Evolutionary conservation across 2,888 invertebrate species (phyloP).

Genomic region (Drepana falcataria): DNA sequence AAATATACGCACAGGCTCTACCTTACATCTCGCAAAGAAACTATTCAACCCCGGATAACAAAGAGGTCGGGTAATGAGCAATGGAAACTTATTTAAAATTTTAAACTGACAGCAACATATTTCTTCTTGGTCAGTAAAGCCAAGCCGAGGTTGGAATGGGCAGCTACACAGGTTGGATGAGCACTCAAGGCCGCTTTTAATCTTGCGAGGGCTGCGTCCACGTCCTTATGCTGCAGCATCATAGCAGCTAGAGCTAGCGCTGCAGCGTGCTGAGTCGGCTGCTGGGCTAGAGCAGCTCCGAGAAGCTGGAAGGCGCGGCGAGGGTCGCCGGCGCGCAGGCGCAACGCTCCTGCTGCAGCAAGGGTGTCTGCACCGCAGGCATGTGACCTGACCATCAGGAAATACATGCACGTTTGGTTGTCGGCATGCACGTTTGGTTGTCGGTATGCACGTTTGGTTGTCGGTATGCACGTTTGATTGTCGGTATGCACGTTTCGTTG

Average conservation of each 20-base stretch:
- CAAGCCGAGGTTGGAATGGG: constrained; percentile 61
- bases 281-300: constrained; percentile 71
- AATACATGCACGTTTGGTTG: too few relatives aligned
- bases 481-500: too few relatives aligned
- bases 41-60: too few relatives aligned
- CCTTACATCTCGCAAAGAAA: too few relatives aligned
- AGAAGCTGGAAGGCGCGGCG: constrained; percentile 75
- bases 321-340: constrained; percentile 69
- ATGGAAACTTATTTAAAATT: too few relatives aligned
- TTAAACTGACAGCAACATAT: constrained; percentile 54
- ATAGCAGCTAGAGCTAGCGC: constrained; percentile 74
- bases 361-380: constrained; percentile 73
- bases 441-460: too few relatives aligned
- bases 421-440: too few relatives aligned
- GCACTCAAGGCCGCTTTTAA: constrained; percentile 68
- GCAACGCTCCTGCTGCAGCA: constrained; percentile 70
- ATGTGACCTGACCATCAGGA: constrained; percentile 28
- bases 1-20: too few relatives aligned
- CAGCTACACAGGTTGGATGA: constrained; percentile 65
- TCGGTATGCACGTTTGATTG: too few relatives aligned
- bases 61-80: too few relatives aligned
- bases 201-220: constrained; percentile 66
- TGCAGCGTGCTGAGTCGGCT: constrained; percentile 66
- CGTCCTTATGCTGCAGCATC: constrained; percentile 72
- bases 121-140: constrained; percentile 67